Base-by-base conservation (phyloP, 2,113 vertebrate species). In the Rana temporaria region DNA sequence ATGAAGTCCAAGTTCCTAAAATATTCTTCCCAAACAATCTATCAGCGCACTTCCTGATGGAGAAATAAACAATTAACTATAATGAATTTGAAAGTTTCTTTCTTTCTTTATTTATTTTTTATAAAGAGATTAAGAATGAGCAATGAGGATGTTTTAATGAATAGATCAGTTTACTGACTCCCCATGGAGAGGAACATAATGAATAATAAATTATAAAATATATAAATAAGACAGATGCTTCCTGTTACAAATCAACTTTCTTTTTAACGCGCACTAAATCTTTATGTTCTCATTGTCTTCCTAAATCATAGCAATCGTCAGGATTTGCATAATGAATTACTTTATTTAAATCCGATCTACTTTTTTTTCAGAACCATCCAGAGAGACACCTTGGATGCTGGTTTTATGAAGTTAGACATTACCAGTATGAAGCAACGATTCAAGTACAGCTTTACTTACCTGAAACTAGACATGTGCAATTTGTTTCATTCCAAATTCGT, bases 171-270 rank as follows among this genome's bases (percentile, higher is more conserved):
- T 48, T 53, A 24, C n/a, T 9, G 68, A 20, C 12, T 70, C 69
- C 69, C 69, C 3, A 48, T 19, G 18, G 55, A 59, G 24, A 14
- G 55, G 59, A n/a, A 59, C 71, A 59, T 74, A 74, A 74, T 59
- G 55, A 74, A 74, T 74, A 57, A 74, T 55, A 74, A 74, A 26
- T 74, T 59, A 74, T 74, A 74, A 59, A 74, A 74, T 74, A 38
- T 74, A 74, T 59, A 57, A 56, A 59, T 57, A 74, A 74, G 57
- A 59, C 71, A 74, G 71, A 74, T 59, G 71, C 52, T 59, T 74
- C 55, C 53, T 74, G 55, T 74, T 59, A 56, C 55, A 74, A 74
- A 74, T 74, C 71, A 14, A 70, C 82, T 26, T 70, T 42, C 8
- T 62, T 82, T 70, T 76, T 8, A 20, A 18, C 22, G 34, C 64